Evolutionary conservation across 2,797 vertebrate genomes (phyloP).

Genomic region (Pristis pectinata): DNA sequence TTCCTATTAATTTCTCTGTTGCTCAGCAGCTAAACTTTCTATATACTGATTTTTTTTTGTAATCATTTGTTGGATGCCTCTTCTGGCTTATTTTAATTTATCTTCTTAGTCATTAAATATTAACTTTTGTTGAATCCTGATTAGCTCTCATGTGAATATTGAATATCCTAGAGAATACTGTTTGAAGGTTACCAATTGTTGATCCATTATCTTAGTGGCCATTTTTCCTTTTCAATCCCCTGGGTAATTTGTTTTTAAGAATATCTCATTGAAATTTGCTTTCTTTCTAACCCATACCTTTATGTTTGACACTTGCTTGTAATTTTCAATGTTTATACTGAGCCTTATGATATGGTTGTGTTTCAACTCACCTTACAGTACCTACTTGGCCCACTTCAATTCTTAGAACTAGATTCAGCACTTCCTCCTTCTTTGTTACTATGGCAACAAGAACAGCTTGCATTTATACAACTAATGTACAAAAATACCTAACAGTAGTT

Average conservation of each 20-base stretch:
- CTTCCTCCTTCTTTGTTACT: not conserved
- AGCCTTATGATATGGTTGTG: not conserved
- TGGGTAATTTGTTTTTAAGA: not conserved
- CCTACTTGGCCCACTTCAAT: not conserved
- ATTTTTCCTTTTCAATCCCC: not conserved
- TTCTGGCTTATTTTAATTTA: not conserved
- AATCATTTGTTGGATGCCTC: not conserved
- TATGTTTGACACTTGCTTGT: not conserved
- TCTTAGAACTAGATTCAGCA: not conserved
- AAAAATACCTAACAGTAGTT: not conserved
- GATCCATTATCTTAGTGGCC: not conserved
- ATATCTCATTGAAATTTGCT: not conserved
- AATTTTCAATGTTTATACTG: not conserved
- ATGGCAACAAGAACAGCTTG: not conserved
- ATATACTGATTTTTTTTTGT: not conserved
- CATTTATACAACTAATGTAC: not conserved
- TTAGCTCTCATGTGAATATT: not conserved
- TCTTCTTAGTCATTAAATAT: not conserved
- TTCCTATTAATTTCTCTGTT: not conserved
- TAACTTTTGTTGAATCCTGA: not conserved
- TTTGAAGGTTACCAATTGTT: not conserved
- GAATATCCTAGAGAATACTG: not conserved
- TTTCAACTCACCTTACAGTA: conserved; percentile 2
- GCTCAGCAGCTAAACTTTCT: not conserved
- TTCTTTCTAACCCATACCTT: not conserved